Percentiles rank a stretch among this genome's conserved stretches.
Evolutionary conservation across 2,797 vertebrate species (phyloP).

Genomic region (Acipenser ruthenus): DNA sequence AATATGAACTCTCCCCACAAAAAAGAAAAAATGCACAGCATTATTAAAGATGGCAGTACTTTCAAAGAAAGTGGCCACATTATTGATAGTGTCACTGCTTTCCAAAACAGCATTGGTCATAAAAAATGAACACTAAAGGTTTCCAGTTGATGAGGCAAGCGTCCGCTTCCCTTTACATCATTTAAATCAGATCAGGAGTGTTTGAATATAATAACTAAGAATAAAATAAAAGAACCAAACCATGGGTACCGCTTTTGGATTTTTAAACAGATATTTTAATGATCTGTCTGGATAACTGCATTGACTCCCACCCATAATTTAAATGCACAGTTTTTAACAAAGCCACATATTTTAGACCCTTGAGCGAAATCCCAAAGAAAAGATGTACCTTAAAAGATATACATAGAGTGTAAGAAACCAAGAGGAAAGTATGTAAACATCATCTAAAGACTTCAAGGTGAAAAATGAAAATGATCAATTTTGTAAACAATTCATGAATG

Average conservation of each 20-base stretch:
- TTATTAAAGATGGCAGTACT: too few species aligned
- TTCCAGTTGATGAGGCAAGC: too few species aligned
- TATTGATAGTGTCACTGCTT: too few species aligned
- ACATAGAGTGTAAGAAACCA: slow-evolving; percentile 15
- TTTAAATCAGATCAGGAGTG: too few species aligned
- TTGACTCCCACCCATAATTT: not conserved
- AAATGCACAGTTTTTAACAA: slow-evolving; percentile 10
- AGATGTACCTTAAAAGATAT: slow-evolving; percentile 6
- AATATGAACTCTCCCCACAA: too few species aligned
- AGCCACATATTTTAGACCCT: slow-evolving; percentile 14
- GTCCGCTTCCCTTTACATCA: too few species aligned
- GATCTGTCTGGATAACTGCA: not conserved
- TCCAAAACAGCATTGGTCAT: too few species aligned
- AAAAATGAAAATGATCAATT: slow-evolving; percentile 3
- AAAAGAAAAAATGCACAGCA: too few species aligned
- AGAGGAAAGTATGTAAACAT: slow-evolving; percentile 33
- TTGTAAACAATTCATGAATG: slow-evolving; percentile 16
- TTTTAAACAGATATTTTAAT: slow-evolving; percentile 9
- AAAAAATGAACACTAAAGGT: too few species aligned
- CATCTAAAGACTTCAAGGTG: slow-evolving; percentile 10
- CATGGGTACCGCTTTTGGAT: not conserved
- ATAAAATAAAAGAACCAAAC: too few species aligned
- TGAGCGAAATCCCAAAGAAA: slow-evolving; percentile 23
- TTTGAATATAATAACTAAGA: too few species aligned
- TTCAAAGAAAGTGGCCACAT: too few species aligned